Conservation (phyloP, 1,140 invertebrate genomes). For the Lordiphosa stackelbergi region DNA sequence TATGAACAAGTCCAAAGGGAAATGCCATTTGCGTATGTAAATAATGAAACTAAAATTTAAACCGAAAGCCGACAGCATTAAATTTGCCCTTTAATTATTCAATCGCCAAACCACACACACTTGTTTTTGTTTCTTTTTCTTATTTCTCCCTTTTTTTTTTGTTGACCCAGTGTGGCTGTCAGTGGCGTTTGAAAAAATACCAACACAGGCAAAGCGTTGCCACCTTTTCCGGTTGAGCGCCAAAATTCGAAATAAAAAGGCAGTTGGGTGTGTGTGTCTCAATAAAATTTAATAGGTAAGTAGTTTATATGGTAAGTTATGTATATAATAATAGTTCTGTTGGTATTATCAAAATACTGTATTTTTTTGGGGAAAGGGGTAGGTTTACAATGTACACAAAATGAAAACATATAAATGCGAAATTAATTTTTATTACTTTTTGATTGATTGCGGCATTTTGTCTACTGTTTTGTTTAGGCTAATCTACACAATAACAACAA, state of each 20-base stretch:
- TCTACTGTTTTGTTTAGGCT: no score
- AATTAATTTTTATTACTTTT: constrained; percentile 9
- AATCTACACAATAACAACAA: no score
- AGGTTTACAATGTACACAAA: no score
- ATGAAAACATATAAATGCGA: constrained; percentile 26
- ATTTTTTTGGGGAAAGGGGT: constrained; percentile 6
- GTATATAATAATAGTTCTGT: constrained; percentile 24
- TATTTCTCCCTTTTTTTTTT: constrained; percentile 4
- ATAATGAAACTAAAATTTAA: no score
- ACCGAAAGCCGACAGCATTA: no score
- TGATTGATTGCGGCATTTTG: constrained; percentile 14
- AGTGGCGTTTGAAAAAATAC: constrained; percentile 5
- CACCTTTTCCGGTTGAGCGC: constrained; percentile 3
- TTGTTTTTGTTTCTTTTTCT: constrained; percentile 21
- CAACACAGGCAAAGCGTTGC: background rate
- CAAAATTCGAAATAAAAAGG: constrained; percentile 4
- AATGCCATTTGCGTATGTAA: no score
- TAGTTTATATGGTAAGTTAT: constrained; percentile 39
- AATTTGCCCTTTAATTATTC: constrained; percentile 10
- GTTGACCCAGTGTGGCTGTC: no score
- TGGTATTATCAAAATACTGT: constrained; percentile 45
- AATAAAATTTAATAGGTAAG: constrained; percentile 34
- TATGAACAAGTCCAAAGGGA: no score
- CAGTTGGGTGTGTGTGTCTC: constrained; percentile 6
- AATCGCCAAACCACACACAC: constrained; percentile 19